Conservation (phyloP, 1,140 invertebrate genomes). For the Ephestia elutella region DNA sequence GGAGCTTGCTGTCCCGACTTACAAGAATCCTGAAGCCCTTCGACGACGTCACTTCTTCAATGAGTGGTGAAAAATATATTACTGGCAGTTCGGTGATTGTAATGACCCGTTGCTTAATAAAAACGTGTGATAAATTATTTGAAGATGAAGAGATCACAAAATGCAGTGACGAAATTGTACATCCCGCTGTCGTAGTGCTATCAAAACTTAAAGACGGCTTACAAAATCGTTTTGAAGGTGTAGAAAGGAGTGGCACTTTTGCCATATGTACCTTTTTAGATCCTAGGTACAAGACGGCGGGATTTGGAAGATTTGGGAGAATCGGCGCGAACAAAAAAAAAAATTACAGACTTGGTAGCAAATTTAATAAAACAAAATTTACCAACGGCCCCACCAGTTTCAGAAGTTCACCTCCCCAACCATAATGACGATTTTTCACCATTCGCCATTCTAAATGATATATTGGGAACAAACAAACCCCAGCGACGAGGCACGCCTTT, state of each 20-base stretch:
- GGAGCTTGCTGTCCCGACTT: conserved; percentile 17
- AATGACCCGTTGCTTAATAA: conserved; percentile 19
- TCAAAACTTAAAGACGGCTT: conserved; percentile 8
- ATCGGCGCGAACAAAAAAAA: conserved; percentile 19
- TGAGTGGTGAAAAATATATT: conserved; percentile 39
- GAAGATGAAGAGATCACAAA: background rate
- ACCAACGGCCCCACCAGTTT: background rate
- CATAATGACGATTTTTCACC: conserved; percentile 12
- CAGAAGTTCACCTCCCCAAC: conserved; percentile 11
- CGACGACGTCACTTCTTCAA: conserved; percentile 23
- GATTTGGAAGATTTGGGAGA: conserved; percentile 18
- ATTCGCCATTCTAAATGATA: no score
- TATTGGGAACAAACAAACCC: no score
- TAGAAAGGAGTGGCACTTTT: conserved; percentile 27
- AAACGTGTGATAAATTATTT: conserved; percentile 11
- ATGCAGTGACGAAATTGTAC: background rate
- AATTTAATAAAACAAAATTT: conserved; percentile 6
- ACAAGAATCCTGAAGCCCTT: conserved; percentile 32
- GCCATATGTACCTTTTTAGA: conserved; percentile 28
- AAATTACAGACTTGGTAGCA: conserved; percentile 16
- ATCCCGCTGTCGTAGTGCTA: background rate
- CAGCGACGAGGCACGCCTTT: conserved; percentile 14
- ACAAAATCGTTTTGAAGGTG: conserved; percentile 14
- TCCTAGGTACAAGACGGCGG: conserved; percentile 30
- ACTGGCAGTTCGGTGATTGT: conserved; percentile 24